These are phyloP conservation scores for Drosophila limbata DNA, from an alignment of 2,888 invertebrate genomes.

Conservation along the genomic window DNA sequence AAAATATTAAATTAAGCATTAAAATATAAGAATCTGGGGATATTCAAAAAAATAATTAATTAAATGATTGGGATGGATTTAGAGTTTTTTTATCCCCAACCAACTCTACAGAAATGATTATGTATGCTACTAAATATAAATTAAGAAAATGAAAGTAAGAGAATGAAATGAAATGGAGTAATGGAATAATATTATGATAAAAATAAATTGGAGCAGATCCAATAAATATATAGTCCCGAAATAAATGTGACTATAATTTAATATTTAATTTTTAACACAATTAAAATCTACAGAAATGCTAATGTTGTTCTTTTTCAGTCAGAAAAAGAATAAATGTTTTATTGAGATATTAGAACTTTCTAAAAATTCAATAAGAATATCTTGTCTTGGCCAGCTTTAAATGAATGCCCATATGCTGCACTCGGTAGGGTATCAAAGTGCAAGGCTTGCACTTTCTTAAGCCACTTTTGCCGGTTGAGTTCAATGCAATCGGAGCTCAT, in stretches of 20 bases:
- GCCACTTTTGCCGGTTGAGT: conserved; percentile 7
- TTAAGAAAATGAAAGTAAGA: background rate
- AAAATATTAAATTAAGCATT: too few relatives aligned
- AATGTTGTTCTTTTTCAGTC: too few relatives aligned
- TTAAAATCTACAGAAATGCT: background rate
- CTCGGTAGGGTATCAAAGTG: conserved; percentile 32
- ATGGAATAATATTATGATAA: too few relatives aligned
- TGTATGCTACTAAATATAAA: background rate
- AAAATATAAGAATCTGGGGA: too few relatives aligned
- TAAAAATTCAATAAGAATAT: background rate
- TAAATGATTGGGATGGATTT: too few relatives aligned
- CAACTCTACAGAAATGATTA: too few relatives aligned
- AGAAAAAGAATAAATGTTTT: background rate
- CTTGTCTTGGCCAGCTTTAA: background rate
- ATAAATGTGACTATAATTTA: background rate
- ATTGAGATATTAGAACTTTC: background rate
- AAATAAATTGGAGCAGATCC: too few relatives aligned
- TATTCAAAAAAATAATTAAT: too few relatives aligned
- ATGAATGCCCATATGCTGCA: background rate
- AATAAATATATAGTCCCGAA: too few relatives aligned
- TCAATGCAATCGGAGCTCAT: conserved; percentile 51
- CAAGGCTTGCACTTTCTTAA: conserved; percentile 44
- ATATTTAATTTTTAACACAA: background rate
- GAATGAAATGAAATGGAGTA: too few relatives aligned
- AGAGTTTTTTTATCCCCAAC: too few relatives aligned